Evolutionary conservation across 2,797 vertebrate genomes (phyloP), one percentile per base, ranked within the genome.

Genomic region (Sebastes itinus): DNA sequence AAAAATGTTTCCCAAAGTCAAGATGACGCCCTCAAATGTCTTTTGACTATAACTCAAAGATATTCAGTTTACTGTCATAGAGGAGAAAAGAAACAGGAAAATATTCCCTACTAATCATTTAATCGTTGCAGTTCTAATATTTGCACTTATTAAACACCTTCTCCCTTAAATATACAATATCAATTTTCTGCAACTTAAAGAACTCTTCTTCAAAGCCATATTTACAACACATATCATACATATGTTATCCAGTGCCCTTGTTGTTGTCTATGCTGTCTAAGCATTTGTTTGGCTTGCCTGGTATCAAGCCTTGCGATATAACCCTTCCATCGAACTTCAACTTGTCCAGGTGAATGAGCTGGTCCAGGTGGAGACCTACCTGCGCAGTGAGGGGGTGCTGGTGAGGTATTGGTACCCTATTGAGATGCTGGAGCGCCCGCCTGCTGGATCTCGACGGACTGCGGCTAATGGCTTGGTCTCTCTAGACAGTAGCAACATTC

Each of bases 401-500:
- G 98, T 99, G 11, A 95, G 98, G 55, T 99, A 99, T 92, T 99
- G 99, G 99, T 99, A 99, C 58, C 99, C 99, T 11, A 99, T 99
- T 38, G 98, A 99, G 89, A 99, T 99, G 97, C 87, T 99, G 61
- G 98, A 99, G 87, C 96, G 98, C 23, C 98, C 99, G 0, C 98
- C 98, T 1, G 97, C 97, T 6, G 98, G 98, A 12, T 98, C 98
- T 70, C 96, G 99, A 76, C 96, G 99, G 75, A 99, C 97, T 71
- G 98, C 98, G 0, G 97, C 98, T n/a, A 99, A 99, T 4, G 98
- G 99, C 2, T 92, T 99, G 56, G 97, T 99, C 70, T 98, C 98
- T 33, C 83, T 99, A 78, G 98, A 99, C 91, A 99, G 97, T 56
- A 98, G 97, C 93, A 99, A 99, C 93, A 99, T 99, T 85, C 98